A percentile compares a stretch with the other conserved stretches of the same genome.
phyloP scores from a whole-genome alignment of 2,113 vertebrate genomes.

The Ophiodon elongatus region DNA sequence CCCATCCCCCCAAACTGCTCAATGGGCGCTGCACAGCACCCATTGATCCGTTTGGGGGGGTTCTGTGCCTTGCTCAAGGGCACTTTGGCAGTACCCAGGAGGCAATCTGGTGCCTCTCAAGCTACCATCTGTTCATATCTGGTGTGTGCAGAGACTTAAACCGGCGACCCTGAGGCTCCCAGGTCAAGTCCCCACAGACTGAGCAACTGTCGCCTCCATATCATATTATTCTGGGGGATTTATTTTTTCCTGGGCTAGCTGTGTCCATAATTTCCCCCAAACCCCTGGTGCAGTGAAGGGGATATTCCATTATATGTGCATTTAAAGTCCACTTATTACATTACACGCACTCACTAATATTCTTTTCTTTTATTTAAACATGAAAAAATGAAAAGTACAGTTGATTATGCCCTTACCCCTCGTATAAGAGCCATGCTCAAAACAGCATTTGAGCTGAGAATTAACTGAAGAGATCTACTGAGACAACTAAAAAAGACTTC shows the following conservation, averaged over 20 bases:
- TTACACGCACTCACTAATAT: neutral
- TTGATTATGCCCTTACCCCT: neutral
- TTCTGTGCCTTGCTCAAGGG: neutral
- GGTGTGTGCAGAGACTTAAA: neutral
- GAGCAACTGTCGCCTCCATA: neutral
- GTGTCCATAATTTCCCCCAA: neutral
- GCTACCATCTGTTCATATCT: neutral
- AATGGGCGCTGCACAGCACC: neutral
- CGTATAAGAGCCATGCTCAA: neutral
- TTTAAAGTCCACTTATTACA: neutral
- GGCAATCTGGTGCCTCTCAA: neutral
- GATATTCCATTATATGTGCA: neutral
- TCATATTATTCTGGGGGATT: neutral
- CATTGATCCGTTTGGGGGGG: too few relatives aligned
- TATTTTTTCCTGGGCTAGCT: neutral
- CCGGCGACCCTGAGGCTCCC: neutral
- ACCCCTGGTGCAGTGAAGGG: neutral
- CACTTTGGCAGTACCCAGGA: neutral
- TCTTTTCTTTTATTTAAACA: neutral
- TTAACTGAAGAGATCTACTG: neutral
- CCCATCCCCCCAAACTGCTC: too few relatives aligned
- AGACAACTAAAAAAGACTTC: slow-evolving; percentile 48
- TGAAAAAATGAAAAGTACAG: neutral
- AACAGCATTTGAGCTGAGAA: slow-evolving; percentile 3
- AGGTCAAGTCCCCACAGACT: neutral